A percentile compares a stretch with the other conserved stretches of the same genome.
Evolutionary conservation across 2,113 vertebrate species (phyloP).

Genomic region (Columbina picui): DNA sequence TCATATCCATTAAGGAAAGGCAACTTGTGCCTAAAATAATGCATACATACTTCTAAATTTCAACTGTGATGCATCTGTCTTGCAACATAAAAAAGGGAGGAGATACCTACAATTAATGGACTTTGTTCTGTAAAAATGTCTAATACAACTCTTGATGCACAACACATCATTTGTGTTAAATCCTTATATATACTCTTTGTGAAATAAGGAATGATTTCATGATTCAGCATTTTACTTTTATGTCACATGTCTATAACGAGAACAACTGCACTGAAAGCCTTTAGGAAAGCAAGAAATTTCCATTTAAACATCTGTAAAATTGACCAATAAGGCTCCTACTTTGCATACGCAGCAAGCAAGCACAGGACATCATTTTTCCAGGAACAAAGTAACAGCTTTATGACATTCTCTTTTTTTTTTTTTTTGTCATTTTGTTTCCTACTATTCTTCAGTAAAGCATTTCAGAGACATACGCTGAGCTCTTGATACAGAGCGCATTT

Average conservation of each 20-base stretch:
- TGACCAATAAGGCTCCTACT: not conserved
- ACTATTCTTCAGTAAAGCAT: not conserved
- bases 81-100: not conserved
- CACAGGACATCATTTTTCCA: not conserved
- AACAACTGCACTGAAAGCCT: not conserved
- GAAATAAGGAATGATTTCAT: not conserved
- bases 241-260: not conserved
- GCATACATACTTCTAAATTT: not conserved
- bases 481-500: not conserved
- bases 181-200: not conserved
- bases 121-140: not conserved
- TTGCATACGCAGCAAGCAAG: not conserved
- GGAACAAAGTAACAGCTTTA: not conserved
- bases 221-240: not conserved
- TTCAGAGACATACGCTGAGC: not conserved
- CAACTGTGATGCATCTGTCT: not conserved
- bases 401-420: not conserved
- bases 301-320: not conserved
- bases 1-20: constrained; percentile 7
- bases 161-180: not conserved
- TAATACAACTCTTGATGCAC: not conserved
- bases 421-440: not conserved
- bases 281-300: not conserved
- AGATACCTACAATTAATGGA: not conserved
- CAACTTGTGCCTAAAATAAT: constrained; percentile 15